Evolutionary conservation across 2,888 invertebrate genomes (phyloP), one percentile per base, ranked within the genome.

Genomic region (Agrenia bidenticulata): DNA sequence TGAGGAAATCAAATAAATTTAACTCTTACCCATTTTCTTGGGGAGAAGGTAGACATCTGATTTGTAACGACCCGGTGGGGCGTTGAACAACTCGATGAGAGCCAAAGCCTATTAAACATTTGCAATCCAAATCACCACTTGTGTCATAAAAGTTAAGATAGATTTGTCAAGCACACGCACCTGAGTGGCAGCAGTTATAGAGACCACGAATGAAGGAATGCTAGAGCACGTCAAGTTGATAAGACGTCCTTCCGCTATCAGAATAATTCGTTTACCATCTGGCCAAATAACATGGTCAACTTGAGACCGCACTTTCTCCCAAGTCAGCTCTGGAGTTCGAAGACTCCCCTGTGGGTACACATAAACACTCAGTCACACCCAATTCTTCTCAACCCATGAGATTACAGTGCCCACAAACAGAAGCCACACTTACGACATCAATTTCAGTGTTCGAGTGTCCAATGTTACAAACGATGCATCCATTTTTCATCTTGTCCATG

Each of bases 231-330:
- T 95, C 70, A 94, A 84, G 84, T 98, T 98, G 58, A 97, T 95
- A 58, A 98, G 85, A 2, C 97, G 87, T 41, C 98, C 98, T 82
- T 96, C 96, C 1, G 96, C 96, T 67, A 96, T 83, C 19, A 96
- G 82, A 61, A 96, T 91, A 76, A 97, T 93, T 67, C 95, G 86
- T 81, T 96, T 97, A 69, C 95, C 94, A 81, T 93, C 94, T 11
- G 96, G 95, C 96, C 96, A 98, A 77, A 97, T 94, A 74, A 98
- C 93, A 82, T 98, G 97, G 82, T 98, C 97, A 50, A 98, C 97
- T 84, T 97, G 96, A 27, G 95, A 94, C 60, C 97, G 85, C 0
- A 98, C 96, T 78, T 94, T 90, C 82, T 98, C 97, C 97, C 97
- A 97, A 63, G 94, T 90, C 77, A 97, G 82, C 79, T 97, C 97